These are phyloP conservation scores for Nowickia ferox DNA, from an alignment of 2,888 invertebrate genomes.

Conservation along the genomic window DNA sequence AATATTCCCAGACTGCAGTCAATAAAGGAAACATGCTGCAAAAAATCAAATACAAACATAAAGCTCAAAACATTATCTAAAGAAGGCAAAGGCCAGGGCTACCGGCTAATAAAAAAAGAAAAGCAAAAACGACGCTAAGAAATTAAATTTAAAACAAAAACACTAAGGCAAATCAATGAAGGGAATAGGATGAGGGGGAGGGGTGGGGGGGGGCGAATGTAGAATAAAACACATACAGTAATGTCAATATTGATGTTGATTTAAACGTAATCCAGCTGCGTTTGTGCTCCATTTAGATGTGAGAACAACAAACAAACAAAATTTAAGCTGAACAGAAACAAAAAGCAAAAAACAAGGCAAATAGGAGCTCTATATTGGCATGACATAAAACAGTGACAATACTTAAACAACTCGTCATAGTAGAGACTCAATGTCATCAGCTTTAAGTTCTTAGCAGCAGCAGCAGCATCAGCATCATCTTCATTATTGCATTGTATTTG, in stretches of 20 bases:
- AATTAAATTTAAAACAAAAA: slow-evolving; percentile 37
- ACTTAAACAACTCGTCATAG: slow-evolving; percentile 62
- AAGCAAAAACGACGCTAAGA: slow-evolving; percentile 25
- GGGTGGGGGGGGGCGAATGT: not conserved
- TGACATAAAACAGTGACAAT: slow-evolving; percentile 69
- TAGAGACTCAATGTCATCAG: slow-evolving; percentile 52
- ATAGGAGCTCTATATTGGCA: slow-evolving; percentile 17
- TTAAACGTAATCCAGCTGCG: slow-evolving; percentile 71
- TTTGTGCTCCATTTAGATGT: slow-evolving; percentile 69
- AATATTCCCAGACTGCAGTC: slow-evolving; percentile 64
- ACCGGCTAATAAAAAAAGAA: slow-evolving; percentile 63
- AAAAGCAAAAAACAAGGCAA: slow-evolving; percentile 24
- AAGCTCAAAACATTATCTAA: slow-evolving; percentile 59
- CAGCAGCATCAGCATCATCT: slow-evolving; percentile 36
- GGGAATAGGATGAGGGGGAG: not conserved
- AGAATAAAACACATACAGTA: slow-evolving; percentile 41
- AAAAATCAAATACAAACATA: slow-evolving; percentile 30
- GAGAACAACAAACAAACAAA: slow-evolving; percentile 23
- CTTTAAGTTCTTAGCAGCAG: slow-evolving; percentile 35
- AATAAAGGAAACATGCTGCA: slow-evolving; percentile 56
- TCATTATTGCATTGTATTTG: slow-evolving; percentile 19
- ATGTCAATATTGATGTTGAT: slow-evolving; percentile 70
- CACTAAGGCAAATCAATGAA: slow-evolving; percentile 23
- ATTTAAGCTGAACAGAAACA: slow-evolving; percentile 22
- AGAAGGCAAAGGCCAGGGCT: slow-evolving; percentile 69